These are phyloP conservation scores for Phortica okadai DNA, from an alignment of 2,888 invertebrate species.

Conservation along the genomic window DNA sequence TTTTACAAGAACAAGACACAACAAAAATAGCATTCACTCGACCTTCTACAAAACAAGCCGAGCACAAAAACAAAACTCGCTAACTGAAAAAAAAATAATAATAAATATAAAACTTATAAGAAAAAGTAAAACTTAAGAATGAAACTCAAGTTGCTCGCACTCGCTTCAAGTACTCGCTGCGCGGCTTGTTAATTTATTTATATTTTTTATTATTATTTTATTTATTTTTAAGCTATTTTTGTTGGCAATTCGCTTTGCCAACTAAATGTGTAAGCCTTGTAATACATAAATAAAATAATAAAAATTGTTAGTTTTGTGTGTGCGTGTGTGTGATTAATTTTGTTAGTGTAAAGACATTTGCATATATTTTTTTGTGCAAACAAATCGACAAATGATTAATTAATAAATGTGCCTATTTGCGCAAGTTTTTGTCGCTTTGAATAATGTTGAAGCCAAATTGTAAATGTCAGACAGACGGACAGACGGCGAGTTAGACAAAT, in stretches of 20 bases:
- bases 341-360: constrained; percentile 27
- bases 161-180: constrained; percentile 30
- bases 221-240: not conserved
- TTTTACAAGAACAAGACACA: constrained; percentile 24
- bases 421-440: constrained; percentile 33
- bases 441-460: not conserved
- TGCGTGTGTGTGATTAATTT: not conserved
- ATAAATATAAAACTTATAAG: not conserved
- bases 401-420: constrained; percentile 58
- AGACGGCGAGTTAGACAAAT: constrained; percentile 9
- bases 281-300: not conserved
- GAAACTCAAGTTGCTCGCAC: constrained; percentile 31
- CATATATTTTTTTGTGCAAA: constrained; percentile 55
- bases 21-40: constrained; percentile 52
- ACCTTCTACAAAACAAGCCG: constrained; percentile 51
- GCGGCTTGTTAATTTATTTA: constrained; percentile 41
- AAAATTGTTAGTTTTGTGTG: not conserved
- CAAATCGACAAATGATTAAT: constrained; percentile 57
- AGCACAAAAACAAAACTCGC: constrained; percentile 29
- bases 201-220: not conserved
- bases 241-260: constrained; percentile 5
- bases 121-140: constrained; percentile 6
- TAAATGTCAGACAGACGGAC: not conserved
- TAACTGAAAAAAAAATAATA: constrained; percentile 12
- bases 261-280: constrained; percentile 11